Base-by-base conservation (phyloP, 2,113 vertebrate genomes). In the Emydura subglobosa region DNA sequence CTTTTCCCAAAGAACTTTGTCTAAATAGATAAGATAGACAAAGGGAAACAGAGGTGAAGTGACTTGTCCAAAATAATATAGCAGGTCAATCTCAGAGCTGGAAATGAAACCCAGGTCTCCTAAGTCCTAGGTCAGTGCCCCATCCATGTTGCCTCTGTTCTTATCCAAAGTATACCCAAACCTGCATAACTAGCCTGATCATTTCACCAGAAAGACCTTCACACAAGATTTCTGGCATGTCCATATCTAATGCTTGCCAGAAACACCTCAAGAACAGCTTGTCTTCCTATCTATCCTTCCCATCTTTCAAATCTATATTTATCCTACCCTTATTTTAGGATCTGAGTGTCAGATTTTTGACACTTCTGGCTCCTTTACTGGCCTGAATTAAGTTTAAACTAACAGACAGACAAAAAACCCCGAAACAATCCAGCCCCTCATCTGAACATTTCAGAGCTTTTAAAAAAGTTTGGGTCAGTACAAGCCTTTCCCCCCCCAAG, bases 271-370 rank as follows among this genome's bases (percentile, higher is more conserved):
- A 93, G 61, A 90, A 31, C 29, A 93, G 1, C 9, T n/a, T 24
- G 39, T 59, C 49, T 91, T 6, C 22, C 39, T 85, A 2, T 91
- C 96, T 88, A 6, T 16, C 53, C 6, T 91, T 91, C 79, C 95
- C 14, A 47, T 88, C 79, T 94, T 91, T 91, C 79, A 93, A 16
- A 54, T 86, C 79, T 94, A 57, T 95, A 55, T 90, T 93, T 93
- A 93, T 39, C 6, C 49, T 14, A 34, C 4, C 76, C 29, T 57
- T 81, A 50, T 13, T 49, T 93, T 95, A 53, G 10, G 42, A 81
- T 94, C 90, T 80, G 31, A 65, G 10, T 88, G 24, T 83, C 90
- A 42, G 29, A 57, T 81, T 95, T 92, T 94, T 85, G 81, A 50
- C 27, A 91, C 24, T 89, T 93, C 50, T 92, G 27, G 49, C 91